Evolutionary conservation across 2,888 invertebrate genomes (phyloP).

Genomic region (Petrolisthes cinctipes): DNA sequence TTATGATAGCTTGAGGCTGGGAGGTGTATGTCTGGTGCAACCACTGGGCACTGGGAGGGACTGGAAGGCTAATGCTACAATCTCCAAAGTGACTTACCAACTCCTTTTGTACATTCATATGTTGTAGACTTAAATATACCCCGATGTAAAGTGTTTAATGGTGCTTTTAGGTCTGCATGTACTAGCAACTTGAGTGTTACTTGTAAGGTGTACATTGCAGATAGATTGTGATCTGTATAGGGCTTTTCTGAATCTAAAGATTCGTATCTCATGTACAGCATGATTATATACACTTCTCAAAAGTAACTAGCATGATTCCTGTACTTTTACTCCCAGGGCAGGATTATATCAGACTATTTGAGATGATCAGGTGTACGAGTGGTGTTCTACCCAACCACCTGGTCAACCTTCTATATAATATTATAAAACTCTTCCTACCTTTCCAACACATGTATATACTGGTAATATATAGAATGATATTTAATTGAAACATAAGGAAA

Average conservation of each 20-base stretch:
- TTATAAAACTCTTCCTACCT: not conserved
- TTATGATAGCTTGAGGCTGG: constrained; percentile 33
- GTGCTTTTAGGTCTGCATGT: constrained; percentile 60
- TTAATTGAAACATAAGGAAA: constrained; percentile 17
- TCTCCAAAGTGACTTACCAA: constrained; percentile 61
- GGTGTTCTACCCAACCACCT: no score
- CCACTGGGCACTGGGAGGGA: constrained; percentile 1
- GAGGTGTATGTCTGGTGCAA: constrained; percentile 21
- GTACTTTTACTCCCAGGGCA: not conserved
- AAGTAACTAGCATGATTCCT: no score
- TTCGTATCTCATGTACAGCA: constrained; percentile 36
- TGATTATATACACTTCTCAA: constrained; percentile 2
- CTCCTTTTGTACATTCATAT: constrained; percentile 58
- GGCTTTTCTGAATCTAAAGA: constrained; percentile 42
- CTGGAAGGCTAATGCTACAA: constrained; percentile 45
- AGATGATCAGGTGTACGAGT: no score
- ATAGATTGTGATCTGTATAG: constrained; percentile 52
- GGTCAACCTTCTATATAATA: not conserved
- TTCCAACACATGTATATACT: not conserved
- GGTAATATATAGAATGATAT: constrained; percentile 4
- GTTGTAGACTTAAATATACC: constrained; percentile 40
- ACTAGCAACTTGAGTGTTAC: constrained; percentile 46
- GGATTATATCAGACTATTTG: not conserved
- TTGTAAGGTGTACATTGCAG: constrained; percentile 49
- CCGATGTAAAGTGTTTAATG: constrained; percentile 50